A percentile compares a stretch with the other conserved stretches of the same genome.
Conservation (phyloP, 2,888 invertebrate genomes). For the Cheilosia urbana region DNA sequence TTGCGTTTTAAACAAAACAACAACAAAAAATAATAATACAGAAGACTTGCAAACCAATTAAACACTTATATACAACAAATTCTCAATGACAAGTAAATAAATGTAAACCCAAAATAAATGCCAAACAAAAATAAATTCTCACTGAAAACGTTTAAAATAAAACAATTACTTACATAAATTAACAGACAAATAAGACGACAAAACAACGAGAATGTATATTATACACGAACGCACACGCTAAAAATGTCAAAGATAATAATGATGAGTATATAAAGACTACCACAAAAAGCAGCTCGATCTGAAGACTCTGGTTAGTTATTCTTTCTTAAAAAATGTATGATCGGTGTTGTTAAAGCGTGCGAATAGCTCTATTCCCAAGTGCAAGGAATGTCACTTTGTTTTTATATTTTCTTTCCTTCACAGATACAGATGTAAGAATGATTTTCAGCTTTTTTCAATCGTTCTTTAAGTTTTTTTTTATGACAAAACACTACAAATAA, state of each 20-base stretch:
- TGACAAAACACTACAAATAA: conserved; percentile 65
- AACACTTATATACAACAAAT: conserved; percentile 38
- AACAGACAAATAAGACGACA: conserved; percentile 57
- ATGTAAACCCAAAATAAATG: conserved; percentile 26
- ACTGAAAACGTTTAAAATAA: conserved; percentile 52
- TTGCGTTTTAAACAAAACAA: conserved; percentile 29
- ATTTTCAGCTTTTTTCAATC: not conserved
- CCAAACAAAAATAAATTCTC: conserved; percentile 28
- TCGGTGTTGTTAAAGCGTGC: conserved; percentile 29
- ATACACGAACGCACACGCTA: conserved; percentile 47
- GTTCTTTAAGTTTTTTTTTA: not conserved
- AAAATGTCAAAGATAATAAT: conserved; percentile 20
- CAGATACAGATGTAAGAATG: conserved; percentile 7
- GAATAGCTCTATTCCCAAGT: conserved; percentile 30
- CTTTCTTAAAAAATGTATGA: conserved; percentile 11
- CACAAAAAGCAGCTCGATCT: conserved; percentile 57
- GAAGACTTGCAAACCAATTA: conserved; percentile 27
- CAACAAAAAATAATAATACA: not conserved
- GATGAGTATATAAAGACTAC: conserved; percentile 48
- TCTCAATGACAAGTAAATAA: conserved; percentile 41
- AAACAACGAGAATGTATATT: conserved; percentile 16
- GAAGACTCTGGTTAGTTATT: conserved; percentile 22
- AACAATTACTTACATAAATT: conserved; percentile 71
- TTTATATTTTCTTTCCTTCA: not conserved
- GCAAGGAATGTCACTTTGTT: conserved; percentile 29